These are phyloP conservation scores for Vulpes vulpes DNA, from an alignment of 2,113 vertebrate genomes.

Conservation along the genomic window DNA sequence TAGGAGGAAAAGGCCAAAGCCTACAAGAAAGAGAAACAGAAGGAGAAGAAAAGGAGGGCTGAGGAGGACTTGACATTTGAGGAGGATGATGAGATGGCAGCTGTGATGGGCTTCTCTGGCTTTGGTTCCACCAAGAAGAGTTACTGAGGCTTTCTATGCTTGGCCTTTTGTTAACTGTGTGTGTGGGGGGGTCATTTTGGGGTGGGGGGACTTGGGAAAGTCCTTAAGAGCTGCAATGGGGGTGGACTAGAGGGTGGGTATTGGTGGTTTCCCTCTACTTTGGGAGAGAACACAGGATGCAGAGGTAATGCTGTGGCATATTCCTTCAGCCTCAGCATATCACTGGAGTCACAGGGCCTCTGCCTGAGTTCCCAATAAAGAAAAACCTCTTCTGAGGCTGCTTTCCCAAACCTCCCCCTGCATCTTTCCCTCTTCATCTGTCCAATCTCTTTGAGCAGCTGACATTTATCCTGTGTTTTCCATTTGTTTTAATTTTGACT, in stretches of 20 bases:
- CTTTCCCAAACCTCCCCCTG: slow-evolving; percentile 68
- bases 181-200: slow-evolving; percentile 79
- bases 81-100: slow-evolving; percentile 98
- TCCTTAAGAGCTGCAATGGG: slow-evolving; percentile 63
- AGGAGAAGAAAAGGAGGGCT: slow-evolving; percentile 96
- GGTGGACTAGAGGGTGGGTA: slow-evolving; percentile 77
- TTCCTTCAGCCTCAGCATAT: slow-evolving; percentile 72
- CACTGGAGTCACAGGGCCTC: slow-evolving; percentile 77
- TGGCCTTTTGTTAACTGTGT: slow-evolving; percentile 75
- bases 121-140: slow-evolving; percentile 97
- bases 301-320: slow-evolving; percentile 75
- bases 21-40: slow-evolving; percentile 98
- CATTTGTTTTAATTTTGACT: slow-evolving; percentile 77
- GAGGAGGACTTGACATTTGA: slow-evolving; percentile 97
- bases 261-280: slow-evolving; percentile 75
- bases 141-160: slow-evolving; percentile 89
- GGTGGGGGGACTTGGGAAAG: slow-evolving; percentile 81
- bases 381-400: slow-evolving; percentile 81
- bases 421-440: slow-evolving; percentile 76
- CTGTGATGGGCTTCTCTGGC: slow-evolving; percentile 99
- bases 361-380: slow-evolving; percentile 78
- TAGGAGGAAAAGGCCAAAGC: slow-evolving; percentile 99
- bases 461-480: slow-evolving; percentile 71
- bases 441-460: slow-evolving; percentile 67
- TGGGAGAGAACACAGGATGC: slow-evolving; percentile 73